Evolutionary conservation across 2,797 vertebrate species (phyloP).

Genomic region (Notamacropus eugenii): DNA sequence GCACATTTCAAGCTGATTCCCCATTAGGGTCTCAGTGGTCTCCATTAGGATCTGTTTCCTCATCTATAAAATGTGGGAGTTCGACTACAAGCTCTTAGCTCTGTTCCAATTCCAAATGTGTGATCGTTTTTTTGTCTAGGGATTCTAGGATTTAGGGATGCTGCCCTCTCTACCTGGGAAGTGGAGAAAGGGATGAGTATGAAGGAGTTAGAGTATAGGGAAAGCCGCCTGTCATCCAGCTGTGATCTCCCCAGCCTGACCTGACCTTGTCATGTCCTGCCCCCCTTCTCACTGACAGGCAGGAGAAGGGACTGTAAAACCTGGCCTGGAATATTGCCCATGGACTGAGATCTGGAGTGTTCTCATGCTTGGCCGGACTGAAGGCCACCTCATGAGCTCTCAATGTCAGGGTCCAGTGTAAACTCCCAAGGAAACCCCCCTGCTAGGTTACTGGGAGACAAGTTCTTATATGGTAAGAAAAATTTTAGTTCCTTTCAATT

Average conservation of each 20-base stretch:
- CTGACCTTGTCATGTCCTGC: slow-evolving; percentile 17
- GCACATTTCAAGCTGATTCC: not conserved
- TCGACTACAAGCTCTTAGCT: not conserved
- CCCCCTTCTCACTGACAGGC: not conserved
- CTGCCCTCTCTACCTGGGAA: not conserved
- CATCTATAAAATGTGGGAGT: not conserved
- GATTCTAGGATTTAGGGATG: not conserved
- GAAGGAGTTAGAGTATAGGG: not conserved
- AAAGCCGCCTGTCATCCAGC: slow-evolving; percentile 72
- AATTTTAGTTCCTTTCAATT: not conserved
- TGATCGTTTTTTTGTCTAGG: not conserved
- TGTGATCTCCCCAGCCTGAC: slow-evolving; percentile 54
- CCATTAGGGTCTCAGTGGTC: not conserved
- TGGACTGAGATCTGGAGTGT: not conserved
- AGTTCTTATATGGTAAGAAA: not conserved
- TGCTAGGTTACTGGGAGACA: not conserved
- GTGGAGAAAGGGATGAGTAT: not conserved
- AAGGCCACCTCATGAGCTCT: not conserved
- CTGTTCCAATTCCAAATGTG: not conserved
- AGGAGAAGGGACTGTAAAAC: slow-evolving; percentile 70
- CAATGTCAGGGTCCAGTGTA: not conserved
- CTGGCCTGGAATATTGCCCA: slow-evolving; percentile 70
- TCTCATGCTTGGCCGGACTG: not conserved
- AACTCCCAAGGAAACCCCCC: not conserved
- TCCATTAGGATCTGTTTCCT: not conserved